A percentile compares a stretch with the other conserved stretches of the same genome.
phyloP scores from a whole-genome alignment of 1,140 invertebrate genomes.

The Liolophura sinensis region DNA sequence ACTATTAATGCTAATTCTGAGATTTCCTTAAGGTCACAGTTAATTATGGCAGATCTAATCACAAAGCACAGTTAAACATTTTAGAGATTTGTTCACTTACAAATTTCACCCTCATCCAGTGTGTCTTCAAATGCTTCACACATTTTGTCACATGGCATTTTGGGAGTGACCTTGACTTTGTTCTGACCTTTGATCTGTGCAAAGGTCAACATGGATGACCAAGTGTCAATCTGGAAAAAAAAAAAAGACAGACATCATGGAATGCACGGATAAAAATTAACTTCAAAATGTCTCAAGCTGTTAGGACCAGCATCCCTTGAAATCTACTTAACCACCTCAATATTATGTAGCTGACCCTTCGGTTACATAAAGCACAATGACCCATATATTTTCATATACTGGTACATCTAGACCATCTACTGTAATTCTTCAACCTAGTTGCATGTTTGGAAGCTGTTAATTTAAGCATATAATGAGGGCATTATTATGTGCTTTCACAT shows the following conservation, averaged over 20 bases:
- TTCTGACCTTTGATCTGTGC: constrained; percentile 74
- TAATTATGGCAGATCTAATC: not conserved
- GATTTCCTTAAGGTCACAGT: too few relatives aligned
- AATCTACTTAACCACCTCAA: not conserved
- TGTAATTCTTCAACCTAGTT: too few relatives aligned
- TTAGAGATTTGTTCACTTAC: constrained; percentile 57
- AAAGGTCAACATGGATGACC: constrained; percentile 71
- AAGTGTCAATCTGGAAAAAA: constrained; percentile 65
- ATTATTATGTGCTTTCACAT: too few relatives aligned
- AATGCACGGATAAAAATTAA: not conserved
- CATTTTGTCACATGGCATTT: constrained; percentile 70
- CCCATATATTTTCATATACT: too few relatives aligned
- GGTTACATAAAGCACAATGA: too few relatives aligned
- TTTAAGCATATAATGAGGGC: too few relatives aligned
- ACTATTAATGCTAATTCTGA: too few relatives aligned
- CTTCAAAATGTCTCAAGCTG: not conserved
- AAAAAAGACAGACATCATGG: constrained; percentile 10
- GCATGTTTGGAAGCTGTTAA: too few relatives aligned
- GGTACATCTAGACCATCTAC: too few relatives aligned
- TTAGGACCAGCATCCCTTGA: not conserved
- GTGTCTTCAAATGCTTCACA: constrained; percentile 70
- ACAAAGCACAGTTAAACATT: not conserved
- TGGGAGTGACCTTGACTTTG: constrained; percentile 68
- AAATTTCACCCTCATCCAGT: constrained; percentile 71
- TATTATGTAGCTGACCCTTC: not conserved